These are phyloP conservation scores for Rafetus swinhoei DNA, from an alignment of 2,113 vertebrate species.

Conservation along the genomic window DNA sequence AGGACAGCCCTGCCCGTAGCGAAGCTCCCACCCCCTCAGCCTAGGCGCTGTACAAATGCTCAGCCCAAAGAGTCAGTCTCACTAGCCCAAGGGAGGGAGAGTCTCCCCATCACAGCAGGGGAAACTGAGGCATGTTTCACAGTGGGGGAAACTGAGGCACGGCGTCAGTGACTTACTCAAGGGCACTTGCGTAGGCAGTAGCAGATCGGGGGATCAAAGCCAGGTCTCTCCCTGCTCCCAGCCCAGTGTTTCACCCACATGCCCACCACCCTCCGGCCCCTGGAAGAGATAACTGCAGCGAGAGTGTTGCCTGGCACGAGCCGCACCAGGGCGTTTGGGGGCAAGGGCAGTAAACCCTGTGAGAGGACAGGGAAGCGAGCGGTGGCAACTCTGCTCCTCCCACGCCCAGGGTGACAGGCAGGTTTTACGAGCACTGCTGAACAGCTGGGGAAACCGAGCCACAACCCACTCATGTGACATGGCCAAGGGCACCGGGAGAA, in stretches of 20 bases:
- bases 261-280: too few species aligned
- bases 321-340: too few species aligned
- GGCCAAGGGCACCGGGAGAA: not conserved
- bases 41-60: not conserved
- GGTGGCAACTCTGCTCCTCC: too few species aligned
- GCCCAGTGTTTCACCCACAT: too few species aligned
- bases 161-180: not conserved
- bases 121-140: constrained; percentile 16
- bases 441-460: not conserved
- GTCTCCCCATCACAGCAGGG: accelerated
- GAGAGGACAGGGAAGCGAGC: too few species aligned
- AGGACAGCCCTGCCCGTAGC: too few species aligned
- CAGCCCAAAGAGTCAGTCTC: too few species aligned
- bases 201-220: not conserved
- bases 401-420: accelerated
- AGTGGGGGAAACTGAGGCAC: not conserved
- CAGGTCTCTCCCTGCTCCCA: not conserved
- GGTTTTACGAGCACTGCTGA: not conserved
- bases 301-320: too few species aligned
- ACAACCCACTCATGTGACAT: too few species aligned
- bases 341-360: too few species aligned
- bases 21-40: not conserved
- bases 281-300: too few species aligned
- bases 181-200: not conserved
- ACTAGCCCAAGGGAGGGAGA: not conserved